A percentile compares a stretch with the other conserved stretches of the same genome.
phyloP scores from a whole-genome alignment of 2,888 invertebrate genomes.

The Drosophila kuntzei region DNA sequence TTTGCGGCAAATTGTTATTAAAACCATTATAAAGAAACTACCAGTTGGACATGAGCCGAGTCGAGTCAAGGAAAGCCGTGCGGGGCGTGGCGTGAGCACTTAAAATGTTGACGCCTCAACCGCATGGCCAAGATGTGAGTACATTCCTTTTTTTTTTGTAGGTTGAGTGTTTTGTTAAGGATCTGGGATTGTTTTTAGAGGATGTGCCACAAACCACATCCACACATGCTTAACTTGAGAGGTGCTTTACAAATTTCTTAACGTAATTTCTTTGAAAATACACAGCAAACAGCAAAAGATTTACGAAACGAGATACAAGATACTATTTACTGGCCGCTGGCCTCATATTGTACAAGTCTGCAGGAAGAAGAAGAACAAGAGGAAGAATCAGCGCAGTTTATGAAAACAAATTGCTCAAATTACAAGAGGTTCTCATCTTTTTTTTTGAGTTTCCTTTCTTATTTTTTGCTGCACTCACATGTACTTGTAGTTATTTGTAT shows the following conservation, averaged over 20 bases:
- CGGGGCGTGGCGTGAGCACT: conserved; percentile 46
- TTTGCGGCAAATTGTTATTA: conserved; percentile 78
- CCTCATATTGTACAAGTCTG: conserved; percentile 60
- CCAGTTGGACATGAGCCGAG: conserved; percentile 16
- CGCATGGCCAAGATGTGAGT: conserved; percentile 41
- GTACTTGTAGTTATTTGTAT: conserved; percentile 53
- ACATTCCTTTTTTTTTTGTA: conserved; percentile 13
- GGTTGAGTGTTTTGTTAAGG: conserved; percentile 66
- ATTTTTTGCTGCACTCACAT: conserved; percentile 14
- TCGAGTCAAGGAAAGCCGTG: neutral
- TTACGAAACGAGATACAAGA: conserved; percentile 60
- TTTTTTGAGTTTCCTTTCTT: conserved; percentile 9
- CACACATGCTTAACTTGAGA: conserved; percentile 68
- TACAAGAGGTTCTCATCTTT: conserved; percentile 53
- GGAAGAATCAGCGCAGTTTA: conserved; percentile 47
- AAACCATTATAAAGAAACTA: conserved; percentile 69
- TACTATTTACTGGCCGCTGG: conserved; percentile 62
- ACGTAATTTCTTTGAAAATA: conserved; percentile 71
- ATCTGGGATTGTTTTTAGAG: conserved; percentile 66
- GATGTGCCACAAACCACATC: conserved; percentile 44
- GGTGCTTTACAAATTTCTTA: conserved; percentile 68
- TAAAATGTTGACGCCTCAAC: conserved; percentile 71
- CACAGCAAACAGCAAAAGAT: conserved; percentile 25
- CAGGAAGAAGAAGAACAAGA: conserved; percentile 11
- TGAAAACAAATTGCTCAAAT: conserved; percentile 81